Base-by-base conservation (phyloP, 2,797 vertebrate genomes). In the Lates japonicus region DNA sequence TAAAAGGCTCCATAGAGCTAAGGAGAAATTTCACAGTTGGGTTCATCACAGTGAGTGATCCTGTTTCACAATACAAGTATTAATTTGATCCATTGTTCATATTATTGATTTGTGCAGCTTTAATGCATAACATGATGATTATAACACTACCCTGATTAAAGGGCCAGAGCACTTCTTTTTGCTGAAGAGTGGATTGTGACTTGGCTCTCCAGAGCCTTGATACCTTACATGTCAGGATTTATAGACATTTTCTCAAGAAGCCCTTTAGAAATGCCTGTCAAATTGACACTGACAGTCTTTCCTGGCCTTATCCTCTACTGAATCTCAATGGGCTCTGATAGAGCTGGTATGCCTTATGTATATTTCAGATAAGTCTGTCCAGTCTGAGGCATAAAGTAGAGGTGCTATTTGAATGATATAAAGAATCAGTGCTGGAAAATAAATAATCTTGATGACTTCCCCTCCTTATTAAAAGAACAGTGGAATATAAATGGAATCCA, bases 181-280 rank as follows among this genome's bases (percentile, higher is more conserved):
- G n/a, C 42, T 75, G 25, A 64, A 31, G 72, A 20, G 67, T 48
- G 48, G 63, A 71, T 52, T 69, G 73, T 62, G 63, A 70, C 70
- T 67, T 35, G 11, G 42, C 49, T 46, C 58, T 76, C 48, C 39
- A 37, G 22, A 73, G 72, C 60, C 70, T n/a, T 48, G 62, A 67
- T 80, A 79, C 83, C 78, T 82, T 66, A 35, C 63, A 65, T 80
- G 78, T 87, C 76, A 87, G 48, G 81, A 89, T 90, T 87, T 80
- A 81, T 80, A 67, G 89, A 87, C 57, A 41, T 87, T 85, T 83
- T 76, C 81, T 80, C 68, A 77, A 82, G 74, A 64, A 87, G 79
- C 63, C 75, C 73, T 89, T 88, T 79, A 86, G 82, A 87, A 83
- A 76, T 62, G 68, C 68, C 72, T 80, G 82, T 90, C 85, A 90